These are phyloP conservation scores for Leucania comma DNA, from an alignment of 2,888 invertebrate genomes.

Conservation along the genomic window DNA sequence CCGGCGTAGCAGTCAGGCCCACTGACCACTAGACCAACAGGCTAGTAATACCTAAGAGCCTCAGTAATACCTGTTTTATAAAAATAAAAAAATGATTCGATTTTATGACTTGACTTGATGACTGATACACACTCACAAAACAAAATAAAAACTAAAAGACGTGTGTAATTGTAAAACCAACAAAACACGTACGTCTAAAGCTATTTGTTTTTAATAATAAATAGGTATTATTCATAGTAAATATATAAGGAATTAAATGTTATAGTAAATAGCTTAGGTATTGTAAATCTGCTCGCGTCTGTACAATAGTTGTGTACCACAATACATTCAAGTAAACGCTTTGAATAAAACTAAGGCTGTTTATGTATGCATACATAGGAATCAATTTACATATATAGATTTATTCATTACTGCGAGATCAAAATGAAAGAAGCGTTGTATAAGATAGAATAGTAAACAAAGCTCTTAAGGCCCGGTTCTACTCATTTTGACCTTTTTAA, in stretches of 20 bases:
- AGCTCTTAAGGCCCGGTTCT: too few species aligned
- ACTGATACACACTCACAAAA: too few species aligned
- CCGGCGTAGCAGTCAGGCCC: too few species aligned
- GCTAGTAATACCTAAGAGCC: too few species aligned
- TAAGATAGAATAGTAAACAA: neutral
- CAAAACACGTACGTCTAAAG: neutral
- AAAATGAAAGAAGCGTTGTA: neutral
- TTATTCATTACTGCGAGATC: neutral
- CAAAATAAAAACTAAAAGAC: too few species aligned
- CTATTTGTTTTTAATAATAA: slow-evolving; percentile 13
- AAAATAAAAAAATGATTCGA: too few species aligned
- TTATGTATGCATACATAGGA: slow-evolving; percentile 36
- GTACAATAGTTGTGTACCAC: slow-evolving; percentile 25
- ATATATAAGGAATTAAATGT: slow-evolving; percentile 8
- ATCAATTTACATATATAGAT: slow-evolving; percentile 41
- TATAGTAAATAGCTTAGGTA: slow-evolving; percentile 4
- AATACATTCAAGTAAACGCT: slow-evolving; percentile 16
- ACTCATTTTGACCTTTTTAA: too few species aligned
- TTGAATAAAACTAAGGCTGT: slow-evolving; percentile 58
- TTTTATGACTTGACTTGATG: too few species aligned
- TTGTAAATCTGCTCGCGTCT: slow-evolving; percentile 43
- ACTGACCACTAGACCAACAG: too few species aligned
- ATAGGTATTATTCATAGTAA: neutral
- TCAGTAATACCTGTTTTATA: too few species aligned
- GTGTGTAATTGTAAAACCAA: slow-evolving; percentile 4